Evolutionary conservation across 2,888 invertebrate species (phyloP).

Genomic region (Cistogaster globosa): DNA sequence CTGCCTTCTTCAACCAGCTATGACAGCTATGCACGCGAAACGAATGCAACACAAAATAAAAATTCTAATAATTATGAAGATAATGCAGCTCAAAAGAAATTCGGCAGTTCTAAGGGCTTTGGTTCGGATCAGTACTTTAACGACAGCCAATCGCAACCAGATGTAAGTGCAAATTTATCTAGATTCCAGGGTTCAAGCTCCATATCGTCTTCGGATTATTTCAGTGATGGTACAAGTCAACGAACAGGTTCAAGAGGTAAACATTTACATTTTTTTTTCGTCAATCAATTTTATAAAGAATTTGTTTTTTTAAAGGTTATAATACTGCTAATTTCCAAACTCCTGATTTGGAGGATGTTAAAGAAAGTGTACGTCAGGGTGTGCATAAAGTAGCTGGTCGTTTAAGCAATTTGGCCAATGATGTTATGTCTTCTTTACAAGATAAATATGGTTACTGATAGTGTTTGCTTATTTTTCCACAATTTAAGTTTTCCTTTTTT

Average conservation of each 20-base stretch:
- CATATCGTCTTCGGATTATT: constrained; percentile 98
- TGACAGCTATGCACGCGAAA: constrained; percentile 68
- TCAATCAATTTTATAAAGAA: background rate
- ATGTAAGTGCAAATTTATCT: constrained; percentile 85
- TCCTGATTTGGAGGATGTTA: constrained; percentile 96
- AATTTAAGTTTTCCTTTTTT: constrained; percentile 72
- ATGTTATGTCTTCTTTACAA: constrained; percentile 96
- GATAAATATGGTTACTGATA: constrained; percentile 88
- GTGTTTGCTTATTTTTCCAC: constrained; percentile 66
- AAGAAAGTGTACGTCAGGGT: constrained; percentile 97
- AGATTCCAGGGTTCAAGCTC: constrained; percentile 97
- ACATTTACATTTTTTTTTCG: background rate
- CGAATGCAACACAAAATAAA: constrained; percentile 52
- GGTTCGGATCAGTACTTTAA: constrained; percentile 99
- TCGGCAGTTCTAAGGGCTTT: constrained; percentile 98
- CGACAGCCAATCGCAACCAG: constrained; percentile 83
- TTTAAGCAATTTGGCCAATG: constrained; percentile 96
- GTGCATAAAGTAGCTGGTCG: constrained; percentile 99
- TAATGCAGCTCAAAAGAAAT: constrained; percentile 96
- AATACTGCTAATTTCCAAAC: constrained; percentile 83
- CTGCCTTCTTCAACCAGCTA: constrained; percentile 58
- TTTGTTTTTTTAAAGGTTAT: constrained; percentile 77
- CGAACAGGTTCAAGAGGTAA: constrained; percentile 78
- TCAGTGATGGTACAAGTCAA: constrained; percentile 86
- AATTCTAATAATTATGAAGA: constrained; percentile 79